Evolutionary conservation across 2,113 vertebrate species (phyloP).

Genomic region (Oreochromis tanganicae): DNA sequence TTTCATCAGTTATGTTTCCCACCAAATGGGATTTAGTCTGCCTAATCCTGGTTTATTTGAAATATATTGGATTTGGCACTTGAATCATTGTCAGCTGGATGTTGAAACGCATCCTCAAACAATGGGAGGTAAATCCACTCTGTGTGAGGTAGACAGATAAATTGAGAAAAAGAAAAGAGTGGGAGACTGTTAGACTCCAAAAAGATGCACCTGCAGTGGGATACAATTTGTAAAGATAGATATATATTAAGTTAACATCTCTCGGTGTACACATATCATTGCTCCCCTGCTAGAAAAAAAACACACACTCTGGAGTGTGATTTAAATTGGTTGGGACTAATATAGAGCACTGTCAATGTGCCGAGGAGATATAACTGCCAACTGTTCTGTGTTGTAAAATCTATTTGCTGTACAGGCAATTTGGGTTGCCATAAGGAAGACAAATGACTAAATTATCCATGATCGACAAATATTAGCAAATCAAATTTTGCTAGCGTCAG

Average conservation of each 20-base stretch:
- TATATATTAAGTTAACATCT: neutral
- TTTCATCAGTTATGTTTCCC: conserved; percentile 20
- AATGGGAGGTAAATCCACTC: conserved; percentile 42
- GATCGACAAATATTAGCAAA: conserved; percentile 59
- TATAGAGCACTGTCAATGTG: conserved; percentile 29
- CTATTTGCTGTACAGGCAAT: conserved; percentile 43
- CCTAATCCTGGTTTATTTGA: conserved; percentile 59
- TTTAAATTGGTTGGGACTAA: conserved; percentile 33
- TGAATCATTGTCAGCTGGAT: conserved; percentile 49
- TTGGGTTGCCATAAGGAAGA: conserved; percentile 53
- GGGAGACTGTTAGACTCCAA: conserved; percentile 2
- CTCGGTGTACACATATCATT: neutral
- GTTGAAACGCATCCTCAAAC: conserved; percentile 44
- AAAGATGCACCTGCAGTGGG: neutral
- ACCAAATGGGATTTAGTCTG: conserved; percentile 40
- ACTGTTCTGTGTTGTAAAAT: conserved; percentile 3
- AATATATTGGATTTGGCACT: conserved; percentile 58
- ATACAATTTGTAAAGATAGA: conserved; percentile 3
- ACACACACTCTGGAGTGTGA: neutral
- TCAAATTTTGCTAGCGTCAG: conserved; percentile 19
- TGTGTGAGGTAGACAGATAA: neutral
- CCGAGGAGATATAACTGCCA: conserved; percentile 15
- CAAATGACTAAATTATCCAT: conserved; percentile 51
- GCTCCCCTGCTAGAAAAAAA: conserved; percentile 7
- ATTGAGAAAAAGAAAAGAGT: neutral